These are phyloP conservation scores for Tetrapedia diversipes DNA, from an alignment of 2,888 invertebrate species.

Conservation along the genomic window DNA sequence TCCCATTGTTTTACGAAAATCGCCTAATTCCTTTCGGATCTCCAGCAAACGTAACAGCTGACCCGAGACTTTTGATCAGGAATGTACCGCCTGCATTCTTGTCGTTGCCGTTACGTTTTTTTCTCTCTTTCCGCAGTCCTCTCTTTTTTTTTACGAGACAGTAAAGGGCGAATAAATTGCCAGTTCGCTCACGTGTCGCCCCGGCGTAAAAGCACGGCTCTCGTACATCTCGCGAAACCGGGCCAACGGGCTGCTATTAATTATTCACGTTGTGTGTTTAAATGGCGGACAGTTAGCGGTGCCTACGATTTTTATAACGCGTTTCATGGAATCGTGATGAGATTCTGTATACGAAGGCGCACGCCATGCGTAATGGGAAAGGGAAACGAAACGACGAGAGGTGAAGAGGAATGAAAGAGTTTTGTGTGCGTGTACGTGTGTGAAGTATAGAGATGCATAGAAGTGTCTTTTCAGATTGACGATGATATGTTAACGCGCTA, in stretches of 20 bases:
- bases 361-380: conserved; percentile 33
- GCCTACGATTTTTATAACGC: conserved; percentile 65
- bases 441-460: neutral
- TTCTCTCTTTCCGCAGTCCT: neutral
- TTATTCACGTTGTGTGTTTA: conserved; percentile 68
- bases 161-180: conserved; percentile 75
- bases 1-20: too few relatives aligned
- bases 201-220: conserved; percentile 66
- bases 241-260: conserved; percentile 67
- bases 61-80: too few relatives aligned
- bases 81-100: neutral
- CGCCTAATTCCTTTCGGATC: too few relatives aligned
- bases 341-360: conserved; percentile 56
- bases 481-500: too few relatives aligned
- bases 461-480: neutral
- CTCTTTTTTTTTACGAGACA: conserved; percentile 68
- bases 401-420: neutral
- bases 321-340: conserved; percentile 56
- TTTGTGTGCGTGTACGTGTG: neutral
- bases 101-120: neutral
- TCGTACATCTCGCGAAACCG: conserved; percentile 48
- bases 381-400: neutral
- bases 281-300: conserved; percentile 57
- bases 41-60: too few relatives aligned
- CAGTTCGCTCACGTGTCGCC: conserved; percentile 74